phyloP scores from a whole-genome alignment of 2,113 vertebrate species.

The Poecilia latipinna region DNA sequence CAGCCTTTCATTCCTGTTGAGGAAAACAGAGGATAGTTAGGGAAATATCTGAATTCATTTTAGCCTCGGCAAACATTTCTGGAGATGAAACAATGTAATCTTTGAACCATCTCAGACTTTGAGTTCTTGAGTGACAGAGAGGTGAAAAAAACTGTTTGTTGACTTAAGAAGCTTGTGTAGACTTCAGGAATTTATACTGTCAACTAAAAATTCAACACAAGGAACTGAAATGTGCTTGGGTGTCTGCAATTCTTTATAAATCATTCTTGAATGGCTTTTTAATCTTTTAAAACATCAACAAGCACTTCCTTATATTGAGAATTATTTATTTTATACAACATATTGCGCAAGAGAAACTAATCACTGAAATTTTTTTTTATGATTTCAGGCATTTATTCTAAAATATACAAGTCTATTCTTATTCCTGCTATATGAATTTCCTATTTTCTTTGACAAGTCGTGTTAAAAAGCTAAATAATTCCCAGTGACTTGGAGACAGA shows the following conservation, averaged over 20 bases:
- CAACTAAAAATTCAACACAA: conserved; percentile 27
- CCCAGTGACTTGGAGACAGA: too few relatives aligned
- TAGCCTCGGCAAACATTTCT: conserved; percentile 3
- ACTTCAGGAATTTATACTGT: conserved; percentile 24
- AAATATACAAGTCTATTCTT: not conserved
- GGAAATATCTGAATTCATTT: not conserved
- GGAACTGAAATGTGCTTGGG: conserved; percentile 6
- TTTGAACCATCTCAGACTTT: conserved; percentile 11
- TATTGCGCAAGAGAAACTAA: not conserved
- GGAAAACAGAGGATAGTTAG: not conserved
- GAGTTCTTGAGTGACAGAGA: conserved; percentile 4
- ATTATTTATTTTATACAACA: not conserved
- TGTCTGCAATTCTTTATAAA: conserved; percentile 1
- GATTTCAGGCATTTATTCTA: not conserved
- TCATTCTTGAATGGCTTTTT: not conserved
- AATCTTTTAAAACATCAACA: not conserved
- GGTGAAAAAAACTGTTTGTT: not conserved
- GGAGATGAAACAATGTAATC: conserved; percentile 19
- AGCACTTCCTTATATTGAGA: too few relatives aligned
- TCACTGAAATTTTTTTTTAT: not conserved
- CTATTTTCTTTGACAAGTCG: not conserved
- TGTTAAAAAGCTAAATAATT: not conserved
- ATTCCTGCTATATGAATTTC: not conserved
- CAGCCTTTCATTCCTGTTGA: not conserved
- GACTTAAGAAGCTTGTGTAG: conserved; percentile 26